Conservation (phyloP, 2,113 vertebrate genomes). For the Alces alces region DNA sequence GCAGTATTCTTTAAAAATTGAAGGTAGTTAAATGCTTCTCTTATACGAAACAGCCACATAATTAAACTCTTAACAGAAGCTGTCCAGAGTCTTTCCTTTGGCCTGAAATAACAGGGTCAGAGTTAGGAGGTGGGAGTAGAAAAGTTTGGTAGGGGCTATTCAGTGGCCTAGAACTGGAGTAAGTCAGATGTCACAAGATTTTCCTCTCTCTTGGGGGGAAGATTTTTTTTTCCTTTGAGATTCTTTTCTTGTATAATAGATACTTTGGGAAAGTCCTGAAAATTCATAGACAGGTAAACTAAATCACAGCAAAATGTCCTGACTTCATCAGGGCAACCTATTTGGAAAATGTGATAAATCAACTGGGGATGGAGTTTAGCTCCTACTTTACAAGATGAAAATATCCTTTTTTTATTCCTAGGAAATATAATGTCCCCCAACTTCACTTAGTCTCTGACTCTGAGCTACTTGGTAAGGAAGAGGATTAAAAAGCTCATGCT, state of each 20-base stretch:
- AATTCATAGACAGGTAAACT: neutral
- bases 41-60: neutral
- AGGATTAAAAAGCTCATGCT: neutral
- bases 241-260: neutral
- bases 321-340: neutral
- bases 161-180: neutral
- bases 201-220: neutral
- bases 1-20: conserved; percentile 38
- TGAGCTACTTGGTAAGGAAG: neutral
- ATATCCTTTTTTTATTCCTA: neutral
- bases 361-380: neutral
- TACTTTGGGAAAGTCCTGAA: conserved; percentile 31
- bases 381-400: conserved; percentile 2
- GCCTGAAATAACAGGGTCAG: neutral
- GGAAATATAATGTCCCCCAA: neutral
- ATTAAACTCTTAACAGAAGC: conserved; percentile 5
- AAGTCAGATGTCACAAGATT: neutral
- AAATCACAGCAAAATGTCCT: conserved; percentile 8
- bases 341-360: neutral
- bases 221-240: neutral
- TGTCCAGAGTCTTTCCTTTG: neutral
- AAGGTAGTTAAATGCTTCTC: conserved; percentile 53
- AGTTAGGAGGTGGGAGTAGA: neutral
- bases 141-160: neutral
- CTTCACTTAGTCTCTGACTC: neutral